Base-by-base conservation (phyloP, 2,797 vertebrate species). In the Coluber constrictor region DNA sequence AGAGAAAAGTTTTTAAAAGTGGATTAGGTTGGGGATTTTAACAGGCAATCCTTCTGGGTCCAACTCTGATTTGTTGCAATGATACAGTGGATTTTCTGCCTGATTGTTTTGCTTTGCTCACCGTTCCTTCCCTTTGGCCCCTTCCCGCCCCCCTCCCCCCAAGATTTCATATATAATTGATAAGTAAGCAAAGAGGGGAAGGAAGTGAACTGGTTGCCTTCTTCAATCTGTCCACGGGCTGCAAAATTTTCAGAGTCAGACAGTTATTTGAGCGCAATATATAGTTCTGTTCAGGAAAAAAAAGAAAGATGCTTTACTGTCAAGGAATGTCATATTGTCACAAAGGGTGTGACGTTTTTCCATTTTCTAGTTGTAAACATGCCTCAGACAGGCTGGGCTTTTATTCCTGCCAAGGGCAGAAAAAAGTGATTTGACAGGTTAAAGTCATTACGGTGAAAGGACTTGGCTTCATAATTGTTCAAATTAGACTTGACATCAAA, bases 361-460 rank as follows among this genome's bases (percentile, higher is more conserved):
- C 57, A 93, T 95, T 97, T 96, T 88, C 83, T 91, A 94, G 89
- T 86, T 96, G 94, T 96, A 97, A 96, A 96, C 95, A 94, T 43
- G 61, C 92, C 59, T 93, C 92, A 55, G 93, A 86, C 88, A 1
- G 57, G 91, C 94, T 94, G 92, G 94, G 37, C 4, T 57, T 92
- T 88, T 88, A 59, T 59, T 83, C 29, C 96, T 96, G 96, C 95
- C 95, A 96, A 90, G 87, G 87, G 20, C 43, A 47, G 20, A 83
- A 93, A 91, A 66, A 63, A 93, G 70, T n/a, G 91, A 93, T 95
- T 97, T 94, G 29, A 93, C 94, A 92, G 96, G 95, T 96, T 95
- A 66, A 95, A 96, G 92, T 92, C 95, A 88, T 96, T 95, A 96
- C 87, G 55, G 74, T 2, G 27, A 92, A 95, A 93, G 94, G 74